Evolutionary conservation across 2,888 invertebrate species (phyloP).

Genomic region (Ectropis crepuscularia): DNA sequence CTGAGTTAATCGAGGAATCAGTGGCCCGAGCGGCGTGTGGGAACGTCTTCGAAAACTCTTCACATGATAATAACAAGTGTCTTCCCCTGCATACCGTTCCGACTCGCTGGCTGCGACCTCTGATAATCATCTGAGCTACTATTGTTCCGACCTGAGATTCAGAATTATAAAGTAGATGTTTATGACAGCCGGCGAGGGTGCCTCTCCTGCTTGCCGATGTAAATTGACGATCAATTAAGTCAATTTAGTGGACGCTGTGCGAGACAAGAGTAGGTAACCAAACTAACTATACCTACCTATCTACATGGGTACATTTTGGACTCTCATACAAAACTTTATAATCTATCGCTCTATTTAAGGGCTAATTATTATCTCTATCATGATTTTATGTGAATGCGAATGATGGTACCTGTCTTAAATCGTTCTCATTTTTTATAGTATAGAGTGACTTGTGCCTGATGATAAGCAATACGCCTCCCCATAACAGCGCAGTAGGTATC

Average conservation of each 20-base stretch:
- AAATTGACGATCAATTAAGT: slow-evolving; percentile 47
- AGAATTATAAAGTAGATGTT: slow-evolving; percentile 62
- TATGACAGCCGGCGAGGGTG: slow-evolving; percentile 52
- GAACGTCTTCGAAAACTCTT: slow-evolving; percentile 82
- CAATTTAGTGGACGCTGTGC: slow-evolving; percentile 44
- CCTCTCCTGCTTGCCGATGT: slow-evolving; percentile 21
- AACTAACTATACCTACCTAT: background rate
- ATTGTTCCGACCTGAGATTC: slow-evolving; percentile 77
- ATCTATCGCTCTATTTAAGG: too few relatives aligned
- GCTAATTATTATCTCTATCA: too few relatives aligned
- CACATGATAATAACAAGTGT: slow-evolving; percentile 79
- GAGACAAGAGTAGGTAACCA: slow-evolving; percentile 2
- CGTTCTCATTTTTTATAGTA: too few relatives aligned
- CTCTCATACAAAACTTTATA: background rate
- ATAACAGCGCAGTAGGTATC: too few relatives aligned
- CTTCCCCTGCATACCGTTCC: slow-evolving; percentile 80
- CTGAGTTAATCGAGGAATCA: slow-evolving; percentile 80
- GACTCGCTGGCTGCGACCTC: slow-evolving; percentile 74
- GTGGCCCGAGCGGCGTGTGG: slow-evolving; percentile 69
- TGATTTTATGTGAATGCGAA: too few relatives aligned
- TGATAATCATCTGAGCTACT: slow-evolving; percentile 81
- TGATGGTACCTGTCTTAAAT: too few relatives aligned
- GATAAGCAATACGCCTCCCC: too few relatives aligned
- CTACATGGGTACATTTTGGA: background rate
- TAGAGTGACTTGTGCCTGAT: too few relatives aligned